phyloP scores from a whole-genome alignment of 2,797 vertebrate species.

The Echiichthys vipera region DNA sequence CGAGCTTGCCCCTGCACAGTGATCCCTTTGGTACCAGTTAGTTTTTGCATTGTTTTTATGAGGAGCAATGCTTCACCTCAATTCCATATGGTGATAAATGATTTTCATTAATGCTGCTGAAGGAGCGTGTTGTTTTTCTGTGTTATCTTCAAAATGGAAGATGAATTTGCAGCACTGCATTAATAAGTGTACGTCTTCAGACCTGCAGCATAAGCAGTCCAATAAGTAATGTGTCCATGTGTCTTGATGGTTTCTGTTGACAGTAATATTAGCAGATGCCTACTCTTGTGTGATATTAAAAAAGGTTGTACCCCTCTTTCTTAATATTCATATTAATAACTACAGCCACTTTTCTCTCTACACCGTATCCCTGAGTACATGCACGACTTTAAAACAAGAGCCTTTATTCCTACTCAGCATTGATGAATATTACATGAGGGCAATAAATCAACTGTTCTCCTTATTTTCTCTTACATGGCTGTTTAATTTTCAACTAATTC shows the following conservation, averaged over 20 bases:
- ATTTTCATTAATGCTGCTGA: conserved; percentile 30
- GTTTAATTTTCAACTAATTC: conserved; percentile 38
- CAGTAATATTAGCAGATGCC: conserved; percentile 24
- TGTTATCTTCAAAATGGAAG: conserved; percentile 32
- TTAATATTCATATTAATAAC: conserved; percentile 48
- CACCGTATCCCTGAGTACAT: conserved; percentile 41
- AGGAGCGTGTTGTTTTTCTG: conserved; percentile 30
- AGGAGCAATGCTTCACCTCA: conserved; percentile 1
- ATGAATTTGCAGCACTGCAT: conserved; percentile 21
- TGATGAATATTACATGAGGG: conserved; percentile 61
- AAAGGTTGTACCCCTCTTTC: conserved; percentile 16
- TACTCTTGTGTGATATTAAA: conserved; percentile 28
- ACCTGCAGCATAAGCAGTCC: conserved; percentile 28
- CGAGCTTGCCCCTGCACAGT: not conserved
- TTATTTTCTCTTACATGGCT: conserved; percentile 14
- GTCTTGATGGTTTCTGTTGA: conserved; percentile 30
- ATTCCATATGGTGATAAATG: conserved; percentile 22
- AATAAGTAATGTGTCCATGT: conserved; percentile 27
- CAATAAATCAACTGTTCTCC: conserved; percentile 43
- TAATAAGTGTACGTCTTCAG: conserved; percentile 20
- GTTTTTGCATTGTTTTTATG: conserved; percentile 17
- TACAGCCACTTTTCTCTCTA: conserved; percentile 26
- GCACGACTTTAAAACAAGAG: conserved; percentile 32
- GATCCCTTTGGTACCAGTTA: conserved; percentile 1
- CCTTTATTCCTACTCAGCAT: conserved; percentile 30